Evolutionary conservation across 2,888 invertebrate genomes (phyloP).

Genomic region (Physocephala rufipes): DNA sequence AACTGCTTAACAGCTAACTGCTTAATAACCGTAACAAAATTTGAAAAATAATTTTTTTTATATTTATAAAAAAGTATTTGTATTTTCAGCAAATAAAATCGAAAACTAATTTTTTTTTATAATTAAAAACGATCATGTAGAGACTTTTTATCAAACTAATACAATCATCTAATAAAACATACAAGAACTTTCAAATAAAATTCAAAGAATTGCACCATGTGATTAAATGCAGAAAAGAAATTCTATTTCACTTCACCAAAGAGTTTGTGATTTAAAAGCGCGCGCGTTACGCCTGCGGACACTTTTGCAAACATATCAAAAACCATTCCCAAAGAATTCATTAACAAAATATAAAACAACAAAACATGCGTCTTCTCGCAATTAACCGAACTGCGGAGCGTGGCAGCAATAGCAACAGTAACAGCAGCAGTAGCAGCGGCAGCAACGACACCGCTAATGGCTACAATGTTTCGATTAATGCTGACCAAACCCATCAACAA

Average conservation of each 20-base stretch:
- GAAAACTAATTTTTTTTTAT: no score
- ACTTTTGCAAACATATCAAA: neutral
- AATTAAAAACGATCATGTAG: neutral
- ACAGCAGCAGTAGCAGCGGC: constrained; percentile 17
- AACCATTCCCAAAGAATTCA: neutral
- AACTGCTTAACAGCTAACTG: no score
- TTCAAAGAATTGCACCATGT: neutral
- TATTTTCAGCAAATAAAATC: no score
- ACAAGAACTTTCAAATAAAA: neutral
- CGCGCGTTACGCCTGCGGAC: constrained; percentile 2
- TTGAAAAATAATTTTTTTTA: no score
- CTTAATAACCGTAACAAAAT: no score
- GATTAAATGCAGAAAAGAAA: constrained; percentile 5
- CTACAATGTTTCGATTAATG: constrained; percentile 16
- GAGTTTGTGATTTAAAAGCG: constrained; percentile 4
- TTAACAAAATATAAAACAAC: constrained; percentile 17
- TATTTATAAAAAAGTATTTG: no score
- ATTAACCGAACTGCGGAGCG: neutral
- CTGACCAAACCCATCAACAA: neutral
- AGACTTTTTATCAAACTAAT: neutral
- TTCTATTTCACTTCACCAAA: neutral
- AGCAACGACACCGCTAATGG: constrained; percentile 24
- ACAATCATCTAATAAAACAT: neutral
- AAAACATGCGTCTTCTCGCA: constrained; percentile 23
- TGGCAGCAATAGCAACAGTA: constrained; percentile 20